These are phyloP conservation scores for Anguilla japonica DNA, from an alignment of 2,113 vertebrate species.

Conservation along the genomic window DNA sequence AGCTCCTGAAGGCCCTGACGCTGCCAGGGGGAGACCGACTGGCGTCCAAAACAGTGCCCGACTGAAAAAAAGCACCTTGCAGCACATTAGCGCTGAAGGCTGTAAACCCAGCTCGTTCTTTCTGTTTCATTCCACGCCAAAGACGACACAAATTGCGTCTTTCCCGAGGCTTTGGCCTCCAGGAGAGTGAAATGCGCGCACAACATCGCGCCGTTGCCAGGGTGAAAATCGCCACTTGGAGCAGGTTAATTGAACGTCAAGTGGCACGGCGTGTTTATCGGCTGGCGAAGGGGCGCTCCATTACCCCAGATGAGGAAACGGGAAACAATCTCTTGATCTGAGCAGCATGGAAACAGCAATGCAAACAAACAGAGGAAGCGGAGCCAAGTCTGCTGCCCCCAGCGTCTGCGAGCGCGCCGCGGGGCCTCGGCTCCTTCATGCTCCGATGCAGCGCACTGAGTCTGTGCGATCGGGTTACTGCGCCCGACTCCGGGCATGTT, in stretches of 20 bases:
- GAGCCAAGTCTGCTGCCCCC: neutral
- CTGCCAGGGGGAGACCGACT: neutral
- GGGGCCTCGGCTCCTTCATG: neutral
- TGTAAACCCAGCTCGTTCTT: neutral
- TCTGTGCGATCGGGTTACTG: slow-evolving; percentile 3
- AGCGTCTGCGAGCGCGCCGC: neutral
- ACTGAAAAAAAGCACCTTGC: neutral
- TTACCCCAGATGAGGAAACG: neutral
- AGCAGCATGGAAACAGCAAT: neutral
- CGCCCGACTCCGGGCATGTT: neutral
- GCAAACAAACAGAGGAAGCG: slow-evolving; percentile 8
- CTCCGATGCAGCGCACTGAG: slow-evolving; percentile 1
- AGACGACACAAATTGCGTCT: neutral
- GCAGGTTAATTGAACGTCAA: neutral
- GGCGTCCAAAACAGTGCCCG: too few species aligned
- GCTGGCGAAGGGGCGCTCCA: neutral
- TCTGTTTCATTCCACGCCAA: neutral
- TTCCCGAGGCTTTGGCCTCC: neutral
- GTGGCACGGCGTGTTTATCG: neutral
- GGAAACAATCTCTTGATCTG: neutral
- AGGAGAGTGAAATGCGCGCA: neutral
- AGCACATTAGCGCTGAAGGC: neutral
- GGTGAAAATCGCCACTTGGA: neutral
- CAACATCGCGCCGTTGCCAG: neutral
- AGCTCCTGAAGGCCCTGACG: neutral